These are phyloP conservation scores for Agrypnus murinus DNA, from an alignment of 2,888 invertebrate species.

Conservation along the genomic window DNA sequence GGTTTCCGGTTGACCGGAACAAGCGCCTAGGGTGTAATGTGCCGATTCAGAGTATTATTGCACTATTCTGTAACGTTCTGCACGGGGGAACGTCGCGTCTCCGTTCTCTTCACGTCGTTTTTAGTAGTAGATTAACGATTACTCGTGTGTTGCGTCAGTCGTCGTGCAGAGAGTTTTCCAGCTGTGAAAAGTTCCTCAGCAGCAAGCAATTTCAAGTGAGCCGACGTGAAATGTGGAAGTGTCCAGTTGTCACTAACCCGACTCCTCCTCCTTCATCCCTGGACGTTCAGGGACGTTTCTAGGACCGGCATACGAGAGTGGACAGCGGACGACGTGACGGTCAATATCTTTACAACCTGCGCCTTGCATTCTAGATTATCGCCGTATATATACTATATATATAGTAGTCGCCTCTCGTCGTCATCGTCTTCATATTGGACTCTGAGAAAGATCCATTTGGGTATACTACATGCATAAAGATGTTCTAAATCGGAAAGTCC, in stretches of 20 bases:
- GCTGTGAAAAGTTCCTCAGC: constrained; percentile 48
- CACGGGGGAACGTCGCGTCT: constrained; percentile 13
- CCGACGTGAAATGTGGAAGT: constrained; percentile 63
- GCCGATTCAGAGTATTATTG: constrained; percentile 65
- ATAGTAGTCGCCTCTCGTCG: constrained; percentile 24
- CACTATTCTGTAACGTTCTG: constrained; percentile 28
- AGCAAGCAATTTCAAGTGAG: constrained; percentile 63
- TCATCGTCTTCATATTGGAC: constrained; percentile 35
- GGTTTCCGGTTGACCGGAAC: constrained; percentile 66
- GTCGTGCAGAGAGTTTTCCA: constrained; percentile 27
- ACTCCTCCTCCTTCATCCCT: constrained; percentile 46
- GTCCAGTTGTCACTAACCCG: constrained; percentile 64
- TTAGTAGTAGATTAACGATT: constrained; percentile 23
- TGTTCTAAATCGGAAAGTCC: too few relatives aligned
- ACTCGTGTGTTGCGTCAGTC: constrained; percentile 26
- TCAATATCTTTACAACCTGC: constrained; percentile 61
- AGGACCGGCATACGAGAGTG: constrained; percentile 40
- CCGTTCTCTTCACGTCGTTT: constrained; percentile 25
- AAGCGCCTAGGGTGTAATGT: constrained; percentile 61
- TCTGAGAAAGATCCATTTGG: constrained; percentile 28
- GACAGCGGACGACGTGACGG: constrained; percentile 51
- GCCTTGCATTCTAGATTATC: constrained; percentile 53
- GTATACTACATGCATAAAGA: too few relatives aligned
- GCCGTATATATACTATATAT: too few relatives aligned
- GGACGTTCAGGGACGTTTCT: constrained; percentile 44